These are phyloP conservation scores for Sapajus apella DNA, from an alignment of 2,113 vertebrate species.

Conservation along the genomic window DNA sequence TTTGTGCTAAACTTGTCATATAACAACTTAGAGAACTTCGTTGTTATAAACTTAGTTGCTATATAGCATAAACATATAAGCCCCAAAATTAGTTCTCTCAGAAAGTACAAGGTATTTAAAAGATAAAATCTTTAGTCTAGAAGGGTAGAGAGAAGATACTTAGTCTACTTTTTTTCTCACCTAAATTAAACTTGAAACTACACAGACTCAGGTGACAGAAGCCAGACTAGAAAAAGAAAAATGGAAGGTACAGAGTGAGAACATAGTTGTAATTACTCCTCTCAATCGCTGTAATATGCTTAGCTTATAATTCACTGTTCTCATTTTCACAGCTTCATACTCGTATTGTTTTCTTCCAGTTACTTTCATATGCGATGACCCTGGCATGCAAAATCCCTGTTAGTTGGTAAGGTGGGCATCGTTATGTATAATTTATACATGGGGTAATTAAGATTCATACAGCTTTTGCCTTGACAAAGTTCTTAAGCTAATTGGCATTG, in stretches of 20 bases:
- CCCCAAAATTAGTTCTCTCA: background rate
- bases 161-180: background rate
- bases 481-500: slow-evolving; percentile 60
- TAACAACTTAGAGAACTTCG: background rate
- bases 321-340: background rate
- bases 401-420: background rate
- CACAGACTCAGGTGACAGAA: background rate
- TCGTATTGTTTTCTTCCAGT: background rate
- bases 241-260: background rate
- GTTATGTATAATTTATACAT: slow-evolving; percentile 47
- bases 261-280: background rate
- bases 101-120: background rate
- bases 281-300: background rate
- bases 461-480: slow-evolving; percentile 49
- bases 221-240: background rate
- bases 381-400: background rate
- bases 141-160: background rate
- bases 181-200: background rate
- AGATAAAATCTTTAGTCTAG: background rate
- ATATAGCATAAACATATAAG: background rate
- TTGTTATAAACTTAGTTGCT: background rate
- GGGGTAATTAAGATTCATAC: slow-evolving; percentile 60
- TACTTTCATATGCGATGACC: slow-evolving; percentile 5
- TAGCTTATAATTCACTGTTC: background rate
- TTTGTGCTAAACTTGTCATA: background rate